Conservation (phyloP, 2,888 invertebrate genomes). For the Chouioia cunea region DNA sequence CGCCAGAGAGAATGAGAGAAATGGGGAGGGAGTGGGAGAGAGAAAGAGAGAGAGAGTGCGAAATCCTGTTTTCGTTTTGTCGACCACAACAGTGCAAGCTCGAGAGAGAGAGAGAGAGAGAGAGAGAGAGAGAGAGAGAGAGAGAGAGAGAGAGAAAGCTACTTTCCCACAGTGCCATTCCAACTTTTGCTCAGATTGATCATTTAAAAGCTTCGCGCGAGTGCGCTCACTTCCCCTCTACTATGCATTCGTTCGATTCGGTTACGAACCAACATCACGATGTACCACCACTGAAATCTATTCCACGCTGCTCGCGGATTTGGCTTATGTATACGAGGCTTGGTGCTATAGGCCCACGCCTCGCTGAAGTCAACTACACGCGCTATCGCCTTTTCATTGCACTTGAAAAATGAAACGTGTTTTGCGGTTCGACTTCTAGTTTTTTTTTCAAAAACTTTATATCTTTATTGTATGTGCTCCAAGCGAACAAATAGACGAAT, state of each 20-base stretch:
- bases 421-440: too few relatives aligned
- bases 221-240: conserved; percentile 35
- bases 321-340: too few relatives aligned
- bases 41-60: conserved; percentile 29
- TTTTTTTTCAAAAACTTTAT: too few relatives aligned
- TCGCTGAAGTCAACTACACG: too few relatives aligned
- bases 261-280: not conserved
- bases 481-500: too few relatives aligned
- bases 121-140: not conserved
- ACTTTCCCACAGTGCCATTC: not conserved
- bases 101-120: not conserved
- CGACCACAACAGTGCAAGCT: conserved; percentile 14
- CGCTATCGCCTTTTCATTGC: too few relatives aligned
- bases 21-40: not conserved
- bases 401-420: too few relatives aligned
- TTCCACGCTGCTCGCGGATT: too few relatives aligned
- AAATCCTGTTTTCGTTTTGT: conserved; percentile 45
- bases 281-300: too few relatives aligned
- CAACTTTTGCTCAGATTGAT: conserved; percentile 25
- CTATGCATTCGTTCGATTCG: not conserved
- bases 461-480: too few relatives aligned
- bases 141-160: not conserved
- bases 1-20: too few relatives aligned
- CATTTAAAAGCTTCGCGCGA: conserved; percentile 26
- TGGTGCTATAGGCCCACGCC: too few relatives aligned